These are phyloP conservation scores for Anolis apletophallus DNA, from an alignment of 2,797 vertebrate genomes.

Conservation along the genomic window DNA sequence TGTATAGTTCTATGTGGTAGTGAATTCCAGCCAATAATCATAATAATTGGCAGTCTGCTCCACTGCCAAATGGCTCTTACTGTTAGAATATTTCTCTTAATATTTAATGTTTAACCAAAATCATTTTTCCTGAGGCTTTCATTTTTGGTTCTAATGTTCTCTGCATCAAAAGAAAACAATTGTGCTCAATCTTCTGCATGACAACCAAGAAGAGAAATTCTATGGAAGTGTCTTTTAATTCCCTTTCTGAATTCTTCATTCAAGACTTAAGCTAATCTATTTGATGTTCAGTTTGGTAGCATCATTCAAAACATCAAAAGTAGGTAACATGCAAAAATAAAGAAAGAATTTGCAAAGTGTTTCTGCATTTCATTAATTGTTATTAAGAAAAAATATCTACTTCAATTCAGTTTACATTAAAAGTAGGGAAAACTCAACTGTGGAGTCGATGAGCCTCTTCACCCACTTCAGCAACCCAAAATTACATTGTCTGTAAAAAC, in stretches of 20 bases:
- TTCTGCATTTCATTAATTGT: too few species aligned
- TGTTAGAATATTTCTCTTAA: background rate
- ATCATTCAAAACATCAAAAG: background rate
- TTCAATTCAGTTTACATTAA: too few species aligned
- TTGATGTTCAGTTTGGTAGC: background rate
- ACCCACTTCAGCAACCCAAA: too few species aligned
- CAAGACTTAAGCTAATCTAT: background rate
- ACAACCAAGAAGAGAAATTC: background rate
- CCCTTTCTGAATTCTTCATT: fast-evolving
- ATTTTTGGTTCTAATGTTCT: background rate
- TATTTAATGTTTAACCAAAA: background rate
- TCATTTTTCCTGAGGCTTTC: background rate
- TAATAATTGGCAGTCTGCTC: background rate
- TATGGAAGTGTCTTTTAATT: background rate
- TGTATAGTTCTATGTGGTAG: background rate
- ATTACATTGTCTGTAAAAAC: too few species aligned
- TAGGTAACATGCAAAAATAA: background rate
- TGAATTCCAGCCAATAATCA: too few species aligned
- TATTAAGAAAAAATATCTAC: too few species aligned
- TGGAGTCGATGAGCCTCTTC: too few species aligned
- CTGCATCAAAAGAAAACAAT: background rate
- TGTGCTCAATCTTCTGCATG: background rate
- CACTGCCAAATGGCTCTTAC: background rate
- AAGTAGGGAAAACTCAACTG: too few species aligned
- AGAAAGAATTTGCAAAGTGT: too few species aligned